phyloP scores from a whole-genome alignment of 2,797 vertebrate genomes.

The Channa striata region DNA sequence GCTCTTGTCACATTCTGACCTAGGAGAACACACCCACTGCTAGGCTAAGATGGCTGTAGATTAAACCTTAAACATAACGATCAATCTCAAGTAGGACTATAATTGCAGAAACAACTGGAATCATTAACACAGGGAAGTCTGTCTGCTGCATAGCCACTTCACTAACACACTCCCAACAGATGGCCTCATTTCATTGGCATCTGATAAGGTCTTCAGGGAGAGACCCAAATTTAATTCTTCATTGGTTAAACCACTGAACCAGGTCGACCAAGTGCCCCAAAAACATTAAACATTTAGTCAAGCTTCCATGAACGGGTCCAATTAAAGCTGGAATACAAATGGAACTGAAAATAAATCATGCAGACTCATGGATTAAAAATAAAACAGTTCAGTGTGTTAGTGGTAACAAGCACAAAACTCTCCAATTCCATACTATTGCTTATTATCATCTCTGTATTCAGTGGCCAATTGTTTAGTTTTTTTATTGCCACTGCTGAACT shows the following conservation, averaged over 20 bases:
- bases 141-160: conserved; percentile 31
- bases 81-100: conserved; percentile 24
- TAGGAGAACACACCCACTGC: not conserved
- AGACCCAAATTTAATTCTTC: conserved; percentile 65
- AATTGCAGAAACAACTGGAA: conserved; percentile 30
- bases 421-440: not conserved
- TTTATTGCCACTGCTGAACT: not conserved
- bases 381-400: conserved; percentile 31
- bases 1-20: not conserved
- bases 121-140: conserved; percentile 33
- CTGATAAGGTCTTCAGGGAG: conserved; percentile 65
- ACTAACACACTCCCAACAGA: conserved; percentile 62
- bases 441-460: not conserved
- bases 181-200: conserved; percentile 61
- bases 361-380: conserved; percentile 12
- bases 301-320: conserved; percentile 51
- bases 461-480: not conserved
- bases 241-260: conserved; percentile 69
- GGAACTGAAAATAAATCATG: conserved; percentile 10
- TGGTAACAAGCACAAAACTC: conserved; percentile 2
- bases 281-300: conserved; percentile 61
- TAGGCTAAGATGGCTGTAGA: not conserved
- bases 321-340: conserved; percentile 47
- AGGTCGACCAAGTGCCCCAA: conserved; percentile 57
- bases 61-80: not conserved